phyloP scores from a whole-genome alignment of 2,888 invertebrate species.

The Dimorphilus gyrociliatus region DNA sequence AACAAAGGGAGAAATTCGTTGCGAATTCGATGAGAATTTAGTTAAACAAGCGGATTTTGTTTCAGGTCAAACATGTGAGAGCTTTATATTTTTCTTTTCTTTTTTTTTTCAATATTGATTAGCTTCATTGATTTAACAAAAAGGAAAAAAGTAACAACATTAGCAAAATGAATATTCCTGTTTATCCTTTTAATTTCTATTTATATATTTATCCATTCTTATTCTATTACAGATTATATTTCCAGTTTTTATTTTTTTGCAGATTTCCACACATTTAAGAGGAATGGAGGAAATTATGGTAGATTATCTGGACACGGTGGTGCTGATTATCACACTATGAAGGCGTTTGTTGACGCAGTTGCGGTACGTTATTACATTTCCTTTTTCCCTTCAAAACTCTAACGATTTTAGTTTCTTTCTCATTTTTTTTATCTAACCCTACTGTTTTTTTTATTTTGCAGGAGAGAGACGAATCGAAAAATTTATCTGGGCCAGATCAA shows the following conservation, averaged over 20 bases:
- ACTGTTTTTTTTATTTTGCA: slow-evolving; percentile 5
- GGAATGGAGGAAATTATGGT: not conserved
- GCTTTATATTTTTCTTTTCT: not conserved
- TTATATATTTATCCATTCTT: too few relatives aligned
- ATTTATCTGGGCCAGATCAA: slow-evolving; percentile 28
- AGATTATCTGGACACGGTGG: slow-evolving; percentile 25
- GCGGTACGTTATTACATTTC: slow-evolving; percentile 17
- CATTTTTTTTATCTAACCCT: not conserved
- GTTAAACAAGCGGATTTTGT: slow-evolving; percentile 21
- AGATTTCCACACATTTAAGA: not conserved
- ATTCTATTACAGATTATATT: too few relatives aligned
- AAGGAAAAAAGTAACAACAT: too few relatives aligned
- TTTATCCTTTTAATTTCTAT: too few relatives aligned
- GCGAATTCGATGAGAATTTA: slow-evolving; percentile 11
- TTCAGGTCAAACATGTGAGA: not conserved
- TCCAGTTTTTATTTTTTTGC: too few relatives aligned
- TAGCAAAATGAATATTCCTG: too few relatives aligned
- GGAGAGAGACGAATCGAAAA: slow-evolving; percentile 10
- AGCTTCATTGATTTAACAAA: too few relatives aligned
- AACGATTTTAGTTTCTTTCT: not conserved
- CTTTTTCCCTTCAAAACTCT: too few relatives aligned
- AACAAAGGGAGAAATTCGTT: slow-evolving; percentile 29
- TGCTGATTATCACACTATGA: slow-evolving; percentile 24
- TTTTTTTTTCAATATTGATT: too few relatives aligned
- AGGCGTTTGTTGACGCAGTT: slow-evolving; percentile 23